Evolutionary conservation across 2,888 invertebrate genomes (phyloP).

Genomic region (Teleogryllus oceanicus): DNA sequence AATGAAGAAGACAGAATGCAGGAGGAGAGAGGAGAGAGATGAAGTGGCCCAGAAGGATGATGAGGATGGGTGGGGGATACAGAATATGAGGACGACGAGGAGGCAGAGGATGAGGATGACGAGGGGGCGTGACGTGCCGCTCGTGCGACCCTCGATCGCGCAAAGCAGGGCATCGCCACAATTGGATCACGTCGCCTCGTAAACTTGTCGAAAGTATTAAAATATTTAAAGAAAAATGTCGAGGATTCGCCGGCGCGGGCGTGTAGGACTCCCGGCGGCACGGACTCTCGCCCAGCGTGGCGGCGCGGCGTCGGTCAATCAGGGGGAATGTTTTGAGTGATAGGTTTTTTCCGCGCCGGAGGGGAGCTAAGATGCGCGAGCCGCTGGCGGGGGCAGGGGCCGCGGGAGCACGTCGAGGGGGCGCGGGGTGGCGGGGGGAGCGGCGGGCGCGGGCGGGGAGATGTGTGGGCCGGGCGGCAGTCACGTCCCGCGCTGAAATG

Average conservation of each 20-base stretch:
- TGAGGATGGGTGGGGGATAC: too few species aligned
- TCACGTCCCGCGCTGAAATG: conserved; percentile 2
- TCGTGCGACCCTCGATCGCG: background rate
- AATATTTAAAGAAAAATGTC: conserved; percentile 1
- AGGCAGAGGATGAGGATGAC: too few species aligned
- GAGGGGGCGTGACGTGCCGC: too few species aligned
- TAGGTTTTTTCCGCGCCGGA: conserved; percentile 24
- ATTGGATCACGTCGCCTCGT: conserved; percentile 18
- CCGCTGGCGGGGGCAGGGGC: background rate
- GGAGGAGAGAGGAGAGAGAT: too few species aligned
- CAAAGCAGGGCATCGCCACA: background rate
- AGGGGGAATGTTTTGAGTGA: conserved; percentile 26
- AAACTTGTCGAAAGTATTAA: conserved; percentile 18
- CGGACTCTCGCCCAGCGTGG: background rate
- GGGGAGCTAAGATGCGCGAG: background rate
- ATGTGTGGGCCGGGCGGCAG: conserved; percentile 24
- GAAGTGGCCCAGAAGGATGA: too few species aligned
- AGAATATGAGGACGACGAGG: too few species aligned
- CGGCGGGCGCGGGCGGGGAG: background rate
- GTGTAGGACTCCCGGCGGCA: background rate
- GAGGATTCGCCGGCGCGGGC: background rate
- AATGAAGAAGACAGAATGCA: too few species aligned
- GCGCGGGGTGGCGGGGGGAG: conserved; percentile 1
- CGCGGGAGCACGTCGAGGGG: background rate
- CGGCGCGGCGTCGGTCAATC: background rate